These are phyloP conservation scores for Philereme vetulata DNA, from an alignment of 2,888 invertebrate species.

Conservation along the genomic window DNA sequence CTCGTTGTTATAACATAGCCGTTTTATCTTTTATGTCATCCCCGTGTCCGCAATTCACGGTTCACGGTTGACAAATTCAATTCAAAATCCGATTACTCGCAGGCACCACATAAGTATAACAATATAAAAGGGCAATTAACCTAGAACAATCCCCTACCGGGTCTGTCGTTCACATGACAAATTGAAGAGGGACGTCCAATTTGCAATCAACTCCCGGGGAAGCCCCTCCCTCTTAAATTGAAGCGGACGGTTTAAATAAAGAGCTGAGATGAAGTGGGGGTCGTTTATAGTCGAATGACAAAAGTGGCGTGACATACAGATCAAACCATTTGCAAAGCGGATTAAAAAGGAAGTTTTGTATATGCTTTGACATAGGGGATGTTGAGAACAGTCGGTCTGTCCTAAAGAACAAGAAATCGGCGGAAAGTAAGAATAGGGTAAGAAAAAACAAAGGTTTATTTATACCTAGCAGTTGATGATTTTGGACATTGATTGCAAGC, in stretches of 20 bases:
- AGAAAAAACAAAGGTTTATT: no score
- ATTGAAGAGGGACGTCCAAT: slow-evolving; percentile 30
- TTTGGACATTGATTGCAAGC: no score
- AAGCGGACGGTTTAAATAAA: slow-evolving; percentile 25
- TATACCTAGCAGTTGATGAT: no score
- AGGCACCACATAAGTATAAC: slow-evolving; percentile 17
- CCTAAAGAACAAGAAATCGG: no score
- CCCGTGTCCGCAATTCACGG: not conserved
- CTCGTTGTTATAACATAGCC: not conserved
- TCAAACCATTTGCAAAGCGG: no score
- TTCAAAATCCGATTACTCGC: slow-evolving; percentile 15
- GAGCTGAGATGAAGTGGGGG: slow-evolving; percentile 6
- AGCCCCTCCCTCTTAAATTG: slow-evolving; percentile 5
- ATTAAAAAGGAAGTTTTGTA: no score
- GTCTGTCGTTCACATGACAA: slow-evolving; percentile 29
- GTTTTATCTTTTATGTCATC: not conserved
- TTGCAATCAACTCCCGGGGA: slow-evolving; percentile 23
- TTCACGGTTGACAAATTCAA: slow-evolving; percentile 15
- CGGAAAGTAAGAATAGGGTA: no score
- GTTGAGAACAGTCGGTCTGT: no score
- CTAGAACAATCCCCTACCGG: slow-evolving; percentile 25
- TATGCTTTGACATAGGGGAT: no score
- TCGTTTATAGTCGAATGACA: not conserved
- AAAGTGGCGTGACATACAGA: no score
- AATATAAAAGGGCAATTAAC: slow-evolving; percentile 32